A percentile compares a stretch with the other conserved stretches of the same genome.
phyloP scores from a whole-genome alignment of 2,888 invertebrate genomes.

The Lithophane semibrunnea region DNA sequence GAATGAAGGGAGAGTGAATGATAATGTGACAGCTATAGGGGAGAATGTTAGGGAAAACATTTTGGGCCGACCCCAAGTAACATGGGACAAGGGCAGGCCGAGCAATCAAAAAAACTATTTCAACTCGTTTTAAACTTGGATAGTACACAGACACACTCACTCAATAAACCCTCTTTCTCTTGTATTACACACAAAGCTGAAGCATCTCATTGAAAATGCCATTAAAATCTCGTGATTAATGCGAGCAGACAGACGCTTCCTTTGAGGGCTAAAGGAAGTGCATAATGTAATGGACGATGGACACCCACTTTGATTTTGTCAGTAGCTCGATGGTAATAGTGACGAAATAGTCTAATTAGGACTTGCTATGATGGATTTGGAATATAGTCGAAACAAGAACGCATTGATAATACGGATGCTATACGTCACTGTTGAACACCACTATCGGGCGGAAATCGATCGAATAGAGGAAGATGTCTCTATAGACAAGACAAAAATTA shows the following conservation, averaged over 20 bases:
- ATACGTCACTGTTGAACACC: too few species aligned
- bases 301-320: constrained; percentile 34
- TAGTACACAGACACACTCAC: background rate
- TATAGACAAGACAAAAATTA: background rate
- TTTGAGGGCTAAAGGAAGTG: constrained; percentile 55
- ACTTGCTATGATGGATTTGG: background rate
- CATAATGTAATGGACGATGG: constrained; percentile 48
- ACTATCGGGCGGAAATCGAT: background rate
- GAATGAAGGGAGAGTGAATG: background rate
- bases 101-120: constrained; percentile 12
- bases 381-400: background rate
- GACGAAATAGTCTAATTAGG: constrained; percentile 10
- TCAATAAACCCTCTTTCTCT: constrained; percentile 25
- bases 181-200: constrained; percentile 30
- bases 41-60: background rate
- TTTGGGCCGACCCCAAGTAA: background rate
- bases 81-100: background rate
- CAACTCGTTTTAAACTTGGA: background rate
- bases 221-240: constrained; percentile 62
- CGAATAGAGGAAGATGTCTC: background rate
- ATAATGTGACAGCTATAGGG: background rate
- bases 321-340: constrained; percentile 1
- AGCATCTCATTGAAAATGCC: constrained; percentile 36
- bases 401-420: background rate
- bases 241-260: constrained; percentile 63